Evolutionary conservation across 2,888 invertebrate species (phyloP), one percentile per base, ranked within the genome.

Genomic region (Acleris holmiana): DNA sequence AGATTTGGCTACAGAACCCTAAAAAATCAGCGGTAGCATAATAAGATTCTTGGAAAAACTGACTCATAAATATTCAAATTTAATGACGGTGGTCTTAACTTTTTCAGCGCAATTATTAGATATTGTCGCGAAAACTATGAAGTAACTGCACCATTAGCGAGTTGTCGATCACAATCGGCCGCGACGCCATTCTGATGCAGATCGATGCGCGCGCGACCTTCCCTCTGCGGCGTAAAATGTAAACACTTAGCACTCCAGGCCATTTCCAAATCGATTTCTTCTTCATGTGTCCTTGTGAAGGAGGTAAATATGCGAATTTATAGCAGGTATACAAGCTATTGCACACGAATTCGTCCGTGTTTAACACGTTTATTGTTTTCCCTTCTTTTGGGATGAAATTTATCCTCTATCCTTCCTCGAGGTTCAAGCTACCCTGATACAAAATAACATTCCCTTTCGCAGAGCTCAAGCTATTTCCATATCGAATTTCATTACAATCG

Each of bases 111-210:
- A 40, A 53, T 64, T 53, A 64, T 64, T 29, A 21, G 64, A 59
- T 64, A 59, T 64, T 59, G 58, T 64, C 47, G 23, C 25, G 64
- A 64, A 53, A 58, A 64, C 47, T 64, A 64, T 54, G 64, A 54
- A 64, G 58, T 54, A 58, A 54, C 58, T 48, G 57, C 57, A 63
- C 18, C 63, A 64, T 64, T 58, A 53, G 41, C 10, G 62, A 51
- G 50, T 57, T 21, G 62, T 48, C 58, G 58, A 64, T 53, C 58
- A 50, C 71, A 67, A 72, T 67, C 68, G 56, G 60, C 44, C 69
- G 68, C 67, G 69, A 65, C 69, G 63, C 75, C 73, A 82, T 85
- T 86, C 75, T 79, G 78, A 86, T 86, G 85, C 80, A 84, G 82
- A 86, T 83, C 69, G 69, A 51, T 56, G 79, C 75, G 70, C 77